Base-by-base conservation (phyloP, 2,113 vertebrate species). In the Festucalex cinctus region DNA sequence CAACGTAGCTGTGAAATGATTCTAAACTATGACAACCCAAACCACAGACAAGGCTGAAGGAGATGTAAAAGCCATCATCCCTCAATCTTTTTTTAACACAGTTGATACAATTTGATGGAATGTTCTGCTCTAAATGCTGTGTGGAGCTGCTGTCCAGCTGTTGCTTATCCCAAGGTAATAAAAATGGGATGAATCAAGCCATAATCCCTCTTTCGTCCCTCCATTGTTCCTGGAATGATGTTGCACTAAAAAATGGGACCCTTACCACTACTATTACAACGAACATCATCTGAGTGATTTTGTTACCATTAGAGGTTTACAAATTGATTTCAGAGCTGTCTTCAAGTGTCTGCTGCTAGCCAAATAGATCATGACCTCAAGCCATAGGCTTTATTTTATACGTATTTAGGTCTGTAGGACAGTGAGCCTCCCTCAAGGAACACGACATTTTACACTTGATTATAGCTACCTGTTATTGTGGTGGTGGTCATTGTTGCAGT, bases 81-180 rank as follows among this genome's bases (percentile, higher is more conserved):
- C 78, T 83, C 84, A 85, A 70, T 90, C 89, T 89, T 86, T 78
- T 88, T 88, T 83, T 73, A 87, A 81, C 75, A 67, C 79, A 65
- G 74, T 85, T 85, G 78, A 87, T 88, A 77, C 79, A 91, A 85
- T 90, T 82, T 83, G 83, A 86, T 82, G 67, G 83, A 84, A 82
- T 83, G 78, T 76, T 86, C 80, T 81, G 84, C 79, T 88, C 85
- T 87, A 87, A 91, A 90, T 90, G 85, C 83, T 69, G 80, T 85
- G 69, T 79, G 66, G 71, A 83, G 82, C 88, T 88, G 83, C 83
- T 86, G 79, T 89, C 87, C 90, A 92, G 87, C 90, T 88, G 87
- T 85, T 87, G 87, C 86, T 91, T 90, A 89, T 91, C 90, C 89
- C 85, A 83, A 86, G 81, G 87, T 90, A 88, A 90, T 89, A 89